Base-by-base conservation (phyloP, 2,888 invertebrate species). In the Harpagoxenus sublaevis region DNA sequence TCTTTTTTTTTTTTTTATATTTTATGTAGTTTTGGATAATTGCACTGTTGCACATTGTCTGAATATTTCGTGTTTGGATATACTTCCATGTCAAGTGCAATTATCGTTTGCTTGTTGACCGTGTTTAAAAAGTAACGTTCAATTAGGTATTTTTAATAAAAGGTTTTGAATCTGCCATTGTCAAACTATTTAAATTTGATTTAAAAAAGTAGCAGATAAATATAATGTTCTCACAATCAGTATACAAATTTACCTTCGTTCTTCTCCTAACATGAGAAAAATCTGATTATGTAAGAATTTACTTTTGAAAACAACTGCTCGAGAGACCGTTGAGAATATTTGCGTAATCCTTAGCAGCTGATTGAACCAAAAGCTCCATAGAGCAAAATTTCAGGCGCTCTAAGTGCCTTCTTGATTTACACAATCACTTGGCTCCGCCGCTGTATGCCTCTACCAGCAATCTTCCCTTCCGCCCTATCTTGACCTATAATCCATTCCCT, bases 331-430 rank as follows among this genome's bases (percentile, higher is more conserved):
- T 2, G 35, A 74, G 48, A 48, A 63, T 35, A 48, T 63, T 48
- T 75, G 35, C 63, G 75, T 75, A 75, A 51, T 75, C 28, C 75
- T 75, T 63, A 63, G 23, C 23, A 35, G 75, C 63, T 63, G 63
- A 63, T 63, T 63, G 63, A 63, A 63, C 35, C 48, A 5, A 35
- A 63, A 75, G 75, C 48, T 23, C 48, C 63, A 1, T 63, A 48
- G 23, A 35, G 63, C 48, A 48, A 48, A 75, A 75, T 75, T 75
- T 63, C 63, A 48, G 35, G 48, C 63, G 15, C 48, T 51, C 31
- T 63, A 75, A 75, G 75, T 75, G 48, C 75, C 75, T 75, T 75
- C 75, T 75, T 75, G 75, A 75, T 75, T 75, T 75, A 75, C 75
- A 75, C 75, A 75, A 75, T 75, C 63, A 75, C 35, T 75, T 35